phyloP scores from a whole-genome alignment of 2,888 invertebrate genomes.

The Synanthedon formicaeformis region DNA sequence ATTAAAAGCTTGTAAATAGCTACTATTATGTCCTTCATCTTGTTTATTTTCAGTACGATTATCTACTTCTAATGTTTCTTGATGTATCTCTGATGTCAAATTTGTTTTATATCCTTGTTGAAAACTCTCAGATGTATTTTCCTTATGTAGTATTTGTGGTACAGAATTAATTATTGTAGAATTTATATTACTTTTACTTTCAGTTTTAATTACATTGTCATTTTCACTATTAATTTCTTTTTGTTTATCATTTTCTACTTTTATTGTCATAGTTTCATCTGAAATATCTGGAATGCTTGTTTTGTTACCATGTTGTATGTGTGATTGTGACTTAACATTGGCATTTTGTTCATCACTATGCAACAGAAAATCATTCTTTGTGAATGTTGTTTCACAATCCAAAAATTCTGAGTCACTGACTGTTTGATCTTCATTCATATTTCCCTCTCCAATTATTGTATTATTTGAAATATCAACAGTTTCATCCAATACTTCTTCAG shows the following conservation, averaged over 20 bases:
- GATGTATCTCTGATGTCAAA: too few species aligned
- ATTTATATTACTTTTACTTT: too few species aligned
- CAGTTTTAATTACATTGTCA: too few species aligned
- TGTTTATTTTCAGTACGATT: too few species aligned
- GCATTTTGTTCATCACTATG: not conserved
- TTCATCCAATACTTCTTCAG: slow-evolving; percentile 15
- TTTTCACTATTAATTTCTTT: not conserved
- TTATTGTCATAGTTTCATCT: not conserved
- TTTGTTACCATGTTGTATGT: too few species aligned
- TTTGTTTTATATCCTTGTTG: too few species aligned
- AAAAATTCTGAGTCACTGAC: slow-evolving; percentile 50
- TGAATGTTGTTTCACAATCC: slow-evolving; percentile 56
- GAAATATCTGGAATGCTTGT: not conserved
- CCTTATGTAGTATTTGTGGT: too few species aligned
- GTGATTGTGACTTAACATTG: too few species aligned
- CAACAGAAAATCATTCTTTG: slow-evolving; percentile 25
- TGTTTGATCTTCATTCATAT: slow-evolving; percentile 18
- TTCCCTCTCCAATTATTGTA: slow-evolving; percentile 29
- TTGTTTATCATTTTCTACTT: not conserved
- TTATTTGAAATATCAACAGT: slow-evolving; percentile 46
- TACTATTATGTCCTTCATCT: not conserved
- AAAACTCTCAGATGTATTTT: too few species aligned
- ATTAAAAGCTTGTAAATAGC: not conserved
- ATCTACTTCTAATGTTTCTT: too few species aligned
- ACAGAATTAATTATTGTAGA: too few species aligned